Conservation (phyloP, 2,113 vertebrate species). For the Gallinago media region DNA sequence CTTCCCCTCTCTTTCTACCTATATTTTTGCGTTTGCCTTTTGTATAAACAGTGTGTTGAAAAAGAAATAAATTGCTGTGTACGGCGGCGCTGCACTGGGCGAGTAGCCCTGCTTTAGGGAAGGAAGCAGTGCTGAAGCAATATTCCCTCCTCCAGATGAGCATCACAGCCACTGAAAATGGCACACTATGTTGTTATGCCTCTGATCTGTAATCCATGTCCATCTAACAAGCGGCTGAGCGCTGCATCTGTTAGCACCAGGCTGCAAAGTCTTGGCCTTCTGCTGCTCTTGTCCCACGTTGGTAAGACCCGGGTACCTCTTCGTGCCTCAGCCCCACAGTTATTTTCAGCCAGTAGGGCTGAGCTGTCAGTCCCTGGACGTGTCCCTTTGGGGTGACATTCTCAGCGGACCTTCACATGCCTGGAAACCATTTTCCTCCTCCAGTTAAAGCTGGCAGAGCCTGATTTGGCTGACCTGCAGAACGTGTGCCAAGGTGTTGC, state of each 20-base stretch:
- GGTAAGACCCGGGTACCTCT: background rate
- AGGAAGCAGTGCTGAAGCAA: background rate
- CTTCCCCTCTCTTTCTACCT: background rate
- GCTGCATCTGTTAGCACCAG: rapidly evolving
- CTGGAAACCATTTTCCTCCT: background rate
- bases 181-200: rapidly evolving
- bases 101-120: background rate
- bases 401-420: background rate
- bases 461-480: background rate
- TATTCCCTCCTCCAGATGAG: background rate
- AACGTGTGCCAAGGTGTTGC: background rate
- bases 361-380: background rate
- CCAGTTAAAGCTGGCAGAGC: background rate
- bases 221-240: rapidly evolving
- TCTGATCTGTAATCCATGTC: rapidly evolving
- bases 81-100: rapidly evolving
- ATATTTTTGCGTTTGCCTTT: background rate
- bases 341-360: background rate
- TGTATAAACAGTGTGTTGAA: background rate
- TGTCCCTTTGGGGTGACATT: background rate
- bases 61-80: background rate
- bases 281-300: rapidly evolving
- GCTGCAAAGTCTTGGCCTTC: background rate
- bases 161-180: rapidly evolving
- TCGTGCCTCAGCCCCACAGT: rapidly evolving